These are phyloP conservation scores for Antedon mediterranea DNA, from an alignment of 53 echinoderm and acorn worm genomes.

Conservation along the genomic window DNA sequence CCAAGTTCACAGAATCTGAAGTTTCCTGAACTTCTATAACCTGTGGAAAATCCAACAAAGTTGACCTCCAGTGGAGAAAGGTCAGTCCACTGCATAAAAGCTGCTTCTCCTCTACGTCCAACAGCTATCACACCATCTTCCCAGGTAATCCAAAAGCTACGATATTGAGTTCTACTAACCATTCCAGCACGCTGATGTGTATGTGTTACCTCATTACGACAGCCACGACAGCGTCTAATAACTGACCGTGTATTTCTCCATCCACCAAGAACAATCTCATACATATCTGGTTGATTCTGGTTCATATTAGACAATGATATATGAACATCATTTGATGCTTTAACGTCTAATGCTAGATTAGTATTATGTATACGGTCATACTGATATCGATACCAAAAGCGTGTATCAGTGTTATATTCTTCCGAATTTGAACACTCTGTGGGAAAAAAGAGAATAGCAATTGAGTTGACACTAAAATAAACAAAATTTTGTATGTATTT, in stretches of 20 bases:
- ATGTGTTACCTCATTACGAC: background rate
- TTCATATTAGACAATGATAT: constrained; percentile 4
- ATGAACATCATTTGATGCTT: constrained; percentile 4
- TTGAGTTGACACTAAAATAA: no score
- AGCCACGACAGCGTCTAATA: background rate
- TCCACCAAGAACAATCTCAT: constrained; percentile 13
- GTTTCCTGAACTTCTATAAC: constrained; percentile 4
- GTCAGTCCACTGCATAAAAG: constrained; percentile 24
- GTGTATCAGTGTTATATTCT: background rate
- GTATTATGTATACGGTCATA: background rate
- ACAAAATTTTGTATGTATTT: no score
- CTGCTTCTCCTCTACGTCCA: constrained; percentile 7
- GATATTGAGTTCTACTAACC: constrained; percentile 9
- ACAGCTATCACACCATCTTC: constrained; percentile 15
- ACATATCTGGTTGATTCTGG: background rate
- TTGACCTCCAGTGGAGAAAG: constrained; percentile 13
- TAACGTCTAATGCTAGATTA: background rate
- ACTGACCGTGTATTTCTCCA: constrained; percentile 2
- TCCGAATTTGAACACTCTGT: background rate
- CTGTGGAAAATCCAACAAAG: constrained; percentile 26
- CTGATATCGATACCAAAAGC: background rate
- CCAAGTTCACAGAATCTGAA: constrained; percentile 7
- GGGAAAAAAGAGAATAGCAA: background rate
- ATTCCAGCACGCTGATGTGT: background rate
- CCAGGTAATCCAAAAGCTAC: constrained; percentile 22